Evolutionary conservation across 2,888 invertebrate species (phyloP).

Genomic region (Ectemnius continuus): DNA sequence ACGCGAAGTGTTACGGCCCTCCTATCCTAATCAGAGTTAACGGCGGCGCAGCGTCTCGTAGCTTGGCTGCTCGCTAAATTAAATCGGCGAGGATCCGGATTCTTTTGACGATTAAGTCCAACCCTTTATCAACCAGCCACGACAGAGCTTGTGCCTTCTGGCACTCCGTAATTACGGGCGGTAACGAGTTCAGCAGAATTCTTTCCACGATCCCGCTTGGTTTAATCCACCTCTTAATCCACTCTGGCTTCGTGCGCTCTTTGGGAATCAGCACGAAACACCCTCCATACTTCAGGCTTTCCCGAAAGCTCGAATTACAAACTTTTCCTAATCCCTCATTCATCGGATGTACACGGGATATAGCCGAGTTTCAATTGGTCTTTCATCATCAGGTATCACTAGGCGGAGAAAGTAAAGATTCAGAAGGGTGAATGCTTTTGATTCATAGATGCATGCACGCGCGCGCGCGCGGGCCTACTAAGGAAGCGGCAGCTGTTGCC

Average conservation of each 20-base stretch:
- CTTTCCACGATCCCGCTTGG: no score
- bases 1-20: slow-evolving; percentile 13
- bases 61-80: slow-evolving; percentile 9
- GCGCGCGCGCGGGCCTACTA: background rate
- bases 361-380: no score
- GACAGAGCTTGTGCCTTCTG: slow-evolving; percentile 24
- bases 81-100: slow-evolving; percentile 20
- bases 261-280: no score
- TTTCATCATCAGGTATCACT: no score
- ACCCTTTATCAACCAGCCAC: no score
- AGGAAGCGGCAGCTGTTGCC: slow-evolving; percentile 8
- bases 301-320: no score
- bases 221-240: no score
- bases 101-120: slow-evolving; percentile 5
- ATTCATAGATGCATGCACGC: background rate
- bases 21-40: slow-evolving; percentile 28
- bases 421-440: no score
- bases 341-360: no score
- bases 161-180: slow-evolving; percentile 42
- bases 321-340: no score
- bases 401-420: background rate
- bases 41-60: slow-evolving; percentile 12
- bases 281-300: no score
- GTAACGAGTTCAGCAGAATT: slow-evolving; percentile 24
- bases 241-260: no score